Evolutionary conservation across 2,797 vertebrate species (phyloP), one percentile per base, ranked within the genome.

Genomic region (Austrolebias charrua): DNA sequence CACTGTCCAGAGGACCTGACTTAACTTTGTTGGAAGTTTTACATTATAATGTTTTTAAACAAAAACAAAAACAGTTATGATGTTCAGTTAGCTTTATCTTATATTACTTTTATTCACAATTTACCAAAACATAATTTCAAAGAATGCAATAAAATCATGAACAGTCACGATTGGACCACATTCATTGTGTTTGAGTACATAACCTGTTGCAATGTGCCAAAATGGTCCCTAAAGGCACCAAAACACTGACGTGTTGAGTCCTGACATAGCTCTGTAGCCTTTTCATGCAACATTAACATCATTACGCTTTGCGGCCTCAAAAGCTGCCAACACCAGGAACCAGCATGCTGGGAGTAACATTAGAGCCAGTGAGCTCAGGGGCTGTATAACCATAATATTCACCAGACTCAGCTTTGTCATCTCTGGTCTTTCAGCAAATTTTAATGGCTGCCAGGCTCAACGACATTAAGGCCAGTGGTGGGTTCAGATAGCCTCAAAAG

Each of bases 231-330:
- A 55, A 78, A 63, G 51, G 33, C 63, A 81, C 82, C 79, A n/a
- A n/a, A n/a, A n/a, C n/a, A n/a, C n/a, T n/a, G n/a, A 63, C 11
- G 51, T 55, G 66, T 35, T 44, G 49, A 54, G 68, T 46, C 61
- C 60, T 62, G 60, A 45, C 61, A 49, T 63, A 42, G 58, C 76
- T 68, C 59, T 64, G 78, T 63, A 80, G 82, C 79, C 75, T 86
- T 89, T 86, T 89, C 84, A 87, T 75, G 73, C 76, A 70, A 82
- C 81, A 79, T 83, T 89, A 89, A 79, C 75, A 70, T 83, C 80
- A 82, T 73, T 60, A 62, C 18, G 42, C 69, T 67, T 76, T 8
- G 19, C 42, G 49, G 80, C 67, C 76, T 72, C 53, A 44, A 78
- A 77, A 51, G 59, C 82, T 76, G 66, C 69, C 62, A 66, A 54